phyloP scores from a whole-genome alignment of 2,113 vertebrate genomes.

The Ceyx margarethae region DNA sequence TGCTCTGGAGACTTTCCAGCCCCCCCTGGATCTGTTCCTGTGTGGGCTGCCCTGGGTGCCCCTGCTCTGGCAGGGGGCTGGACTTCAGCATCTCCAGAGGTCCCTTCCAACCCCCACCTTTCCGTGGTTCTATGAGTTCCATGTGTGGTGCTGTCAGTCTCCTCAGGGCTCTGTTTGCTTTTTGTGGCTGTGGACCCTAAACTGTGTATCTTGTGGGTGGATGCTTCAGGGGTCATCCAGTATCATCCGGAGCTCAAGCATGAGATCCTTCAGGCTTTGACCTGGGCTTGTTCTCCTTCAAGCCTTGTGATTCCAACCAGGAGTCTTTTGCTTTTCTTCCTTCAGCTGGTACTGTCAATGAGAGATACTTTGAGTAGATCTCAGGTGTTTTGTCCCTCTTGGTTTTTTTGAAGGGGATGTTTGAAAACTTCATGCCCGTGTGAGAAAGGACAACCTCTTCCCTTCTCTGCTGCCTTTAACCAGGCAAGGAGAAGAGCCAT shows the following conservation, averaged over 20 bases:
- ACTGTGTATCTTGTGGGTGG: background rate
- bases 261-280: background rate
- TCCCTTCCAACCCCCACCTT: too few species aligned
- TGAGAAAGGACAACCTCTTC: background rate
- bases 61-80: too few species aligned
- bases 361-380: background rate
- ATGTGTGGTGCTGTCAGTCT: fast-evolving
- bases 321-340: background rate
- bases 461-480: background rate
- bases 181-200: background rate
- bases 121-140: background rate
- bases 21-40: too few species aligned
- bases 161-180: background rate
- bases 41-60: too few species aligned
- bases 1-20: too few species aligned
- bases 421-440: background rate
- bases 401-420: background rate
- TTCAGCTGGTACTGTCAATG: background rate
- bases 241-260: background rate
- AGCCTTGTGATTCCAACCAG: background rate
- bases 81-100: too few species aligned
- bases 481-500: fast-evolving
- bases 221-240: background rate
- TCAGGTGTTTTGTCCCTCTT: background rate
- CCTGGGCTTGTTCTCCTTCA: background rate